These are phyloP conservation scores for Anoplolepis gracilipes DNA, from an alignment of 1,140 invertebrate genomes.

Conservation along the genomic window DNA sequence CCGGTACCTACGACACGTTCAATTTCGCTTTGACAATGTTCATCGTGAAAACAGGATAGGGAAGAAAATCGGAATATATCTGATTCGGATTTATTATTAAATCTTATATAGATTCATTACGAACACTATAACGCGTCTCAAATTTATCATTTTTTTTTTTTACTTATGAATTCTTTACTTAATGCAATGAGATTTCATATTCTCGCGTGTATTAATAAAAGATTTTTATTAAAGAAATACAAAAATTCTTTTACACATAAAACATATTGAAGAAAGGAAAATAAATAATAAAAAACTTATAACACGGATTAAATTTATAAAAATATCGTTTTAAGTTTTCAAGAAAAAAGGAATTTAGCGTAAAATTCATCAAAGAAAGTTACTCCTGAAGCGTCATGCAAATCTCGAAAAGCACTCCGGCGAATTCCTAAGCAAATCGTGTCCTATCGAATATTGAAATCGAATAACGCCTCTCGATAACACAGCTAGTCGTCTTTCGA, in stretches of 20 bases:
- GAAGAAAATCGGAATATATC: neutral
- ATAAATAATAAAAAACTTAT: neutral
- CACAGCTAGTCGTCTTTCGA: slow-evolving; percentile 40
- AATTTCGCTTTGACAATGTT: neutral
- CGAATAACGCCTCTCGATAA: slow-evolving; percentile 24
- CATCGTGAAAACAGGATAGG: neutral
- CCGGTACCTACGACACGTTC: slow-evolving; percentile 91
- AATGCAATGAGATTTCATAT: neutral
- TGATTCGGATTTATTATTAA: neutral
- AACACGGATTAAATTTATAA: neutral
- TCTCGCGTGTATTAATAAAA: neutral
- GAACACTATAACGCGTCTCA: neutral
- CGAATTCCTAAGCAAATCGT: slow-evolving; percentile 44
- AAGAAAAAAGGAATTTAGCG: neutral
- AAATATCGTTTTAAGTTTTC: neutral
- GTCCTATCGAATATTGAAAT: slow-evolving; percentile 52
- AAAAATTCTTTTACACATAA: too few species aligned
- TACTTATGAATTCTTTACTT: neutral
- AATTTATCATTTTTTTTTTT: neutral
- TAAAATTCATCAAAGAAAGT: neutral
- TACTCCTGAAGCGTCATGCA: neutral
- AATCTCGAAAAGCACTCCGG: slow-evolving; percentile 11
- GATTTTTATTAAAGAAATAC: too few species aligned
- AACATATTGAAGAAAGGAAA: neutral
- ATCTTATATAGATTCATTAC: neutral